Evolutionary conservation across 1,140 invertebrate genomes (phyloP).

Genomic region (Nasonia longicornis): DNA sequence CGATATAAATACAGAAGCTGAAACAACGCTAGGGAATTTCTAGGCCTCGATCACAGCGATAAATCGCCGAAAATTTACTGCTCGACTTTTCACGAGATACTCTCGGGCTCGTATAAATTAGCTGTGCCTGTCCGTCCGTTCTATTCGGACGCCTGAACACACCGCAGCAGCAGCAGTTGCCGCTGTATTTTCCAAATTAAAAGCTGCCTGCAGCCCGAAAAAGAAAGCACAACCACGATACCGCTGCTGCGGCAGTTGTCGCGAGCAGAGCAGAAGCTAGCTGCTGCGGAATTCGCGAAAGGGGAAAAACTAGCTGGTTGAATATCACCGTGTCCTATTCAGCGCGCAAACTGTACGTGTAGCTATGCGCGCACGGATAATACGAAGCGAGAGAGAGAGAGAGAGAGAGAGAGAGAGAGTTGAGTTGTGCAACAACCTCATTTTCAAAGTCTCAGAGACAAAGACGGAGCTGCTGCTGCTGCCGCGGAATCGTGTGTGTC

Average conservation of each 20-base stretch:
- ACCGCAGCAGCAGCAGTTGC: neutral
- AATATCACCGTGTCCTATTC: neutral
- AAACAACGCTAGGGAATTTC: neutral
- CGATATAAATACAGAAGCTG: neutral
- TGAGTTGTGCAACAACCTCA: conserved; percentile 11
- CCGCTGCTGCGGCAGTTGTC: neutral
- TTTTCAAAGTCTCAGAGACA: neutral
- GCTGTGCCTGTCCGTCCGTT: neutral
- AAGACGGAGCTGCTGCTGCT: conserved; percentile 7
- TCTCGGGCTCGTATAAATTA: conserved; percentile 12
- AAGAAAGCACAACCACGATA: neutral
- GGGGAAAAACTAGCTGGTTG: neutral
- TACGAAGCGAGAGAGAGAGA: neutral
- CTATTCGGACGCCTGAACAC: neutral
- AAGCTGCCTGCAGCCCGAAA: neutral
- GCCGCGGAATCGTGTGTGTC: conserved; percentile 38
- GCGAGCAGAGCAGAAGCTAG: neutral
- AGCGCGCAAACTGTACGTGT: neutral
- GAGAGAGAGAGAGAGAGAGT: too few relatives aligned
- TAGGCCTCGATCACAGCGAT: neutral
- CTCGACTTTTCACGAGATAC: neutral
- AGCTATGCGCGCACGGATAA: neutral
- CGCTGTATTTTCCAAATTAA: conserved; percentile 3
- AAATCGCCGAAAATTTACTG: conserved; percentile 17
- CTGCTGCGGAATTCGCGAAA: neutral